phyloP scores from a whole-genome alignment of 53 echinoderm and acorn worm species.

The Zoroaster sp. region DNA sequence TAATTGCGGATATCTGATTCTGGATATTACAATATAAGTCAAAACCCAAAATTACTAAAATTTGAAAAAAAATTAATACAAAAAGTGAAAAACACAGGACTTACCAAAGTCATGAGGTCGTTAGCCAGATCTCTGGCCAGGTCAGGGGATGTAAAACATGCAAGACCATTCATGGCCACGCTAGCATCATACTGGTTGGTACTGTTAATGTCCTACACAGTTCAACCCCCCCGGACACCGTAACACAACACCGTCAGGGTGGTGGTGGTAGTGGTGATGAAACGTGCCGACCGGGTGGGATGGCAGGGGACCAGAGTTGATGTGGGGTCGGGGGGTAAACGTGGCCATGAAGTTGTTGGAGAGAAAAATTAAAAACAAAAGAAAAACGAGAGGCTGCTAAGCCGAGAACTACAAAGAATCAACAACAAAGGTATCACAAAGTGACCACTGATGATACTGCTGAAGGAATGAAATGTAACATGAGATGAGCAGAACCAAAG shows the following conservation, averaged over 20 bases:
- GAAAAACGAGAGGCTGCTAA: conserved; percentile 48
- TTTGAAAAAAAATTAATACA: neutral
- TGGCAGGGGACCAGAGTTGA: conserved; percentile 11
- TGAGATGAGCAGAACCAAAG: neutral
- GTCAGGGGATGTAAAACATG: conserved; percentile 99
- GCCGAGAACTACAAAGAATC: conserved; percentile 7
- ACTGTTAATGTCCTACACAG: conserved; percentile 97
- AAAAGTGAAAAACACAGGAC: conserved; percentile 51
- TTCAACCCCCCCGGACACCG: conserved; percentile 29
- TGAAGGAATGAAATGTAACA: conserved; percentile 23
- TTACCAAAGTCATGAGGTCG: conserved; percentile 99
- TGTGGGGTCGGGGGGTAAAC: conserved; percentile 12
- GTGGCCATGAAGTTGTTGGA: conserved; percentile 42
- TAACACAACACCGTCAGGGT: conserved; percentile 8
- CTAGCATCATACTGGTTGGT: conserved; percentile 97
- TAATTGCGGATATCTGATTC: too few species aligned
- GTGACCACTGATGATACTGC: conserved; percentile 52
- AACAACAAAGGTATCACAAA: neutral
- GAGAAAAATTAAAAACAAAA: conserved; percentile 27
- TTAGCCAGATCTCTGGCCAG: conserved; percentile 98
- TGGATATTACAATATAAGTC: too few species aligned
- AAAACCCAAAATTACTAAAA: too few species aligned
- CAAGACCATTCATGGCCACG: conserved; percentile 98
- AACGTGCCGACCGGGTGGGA: neutral
- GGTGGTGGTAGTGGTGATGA: neutral